These are phyloP conservation scores for Drosophila kambysellisi DNA, from an alignment of 2,888 invertebrate genomes.

Conservation along the genomic window DNA sequence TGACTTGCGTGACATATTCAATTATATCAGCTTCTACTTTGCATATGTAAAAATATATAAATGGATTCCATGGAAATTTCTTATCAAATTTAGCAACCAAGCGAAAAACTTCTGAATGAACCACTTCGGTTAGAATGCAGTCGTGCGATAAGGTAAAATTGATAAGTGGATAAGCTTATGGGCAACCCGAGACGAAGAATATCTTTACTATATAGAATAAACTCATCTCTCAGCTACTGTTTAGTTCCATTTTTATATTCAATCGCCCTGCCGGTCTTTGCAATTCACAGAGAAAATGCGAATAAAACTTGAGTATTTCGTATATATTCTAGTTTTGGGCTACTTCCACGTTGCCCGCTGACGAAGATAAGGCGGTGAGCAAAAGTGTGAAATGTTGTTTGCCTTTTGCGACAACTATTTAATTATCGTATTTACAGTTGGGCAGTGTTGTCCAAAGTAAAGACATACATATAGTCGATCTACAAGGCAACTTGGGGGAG, in stretches of 20 bases:
- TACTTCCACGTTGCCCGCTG: neutral
- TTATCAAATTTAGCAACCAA: slow-evolving; percentile 10
- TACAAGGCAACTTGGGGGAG: slow-evolving; percentile 36
- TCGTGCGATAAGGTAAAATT: slow-evolving; percentile 42
- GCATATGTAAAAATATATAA: neutral
- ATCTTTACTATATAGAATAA: slow-evolving; percentile 5
- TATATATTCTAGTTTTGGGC: slow-evolving; percentile 18
- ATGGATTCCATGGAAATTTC: neutral
- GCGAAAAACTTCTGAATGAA: slow-evolving; percentile 6
- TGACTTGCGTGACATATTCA: slow-evolving; percentile 11
- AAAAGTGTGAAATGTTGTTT: neutral
- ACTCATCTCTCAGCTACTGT: slow-evolving; percentile 26
- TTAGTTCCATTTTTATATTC: slow-evolving; percentile 36
- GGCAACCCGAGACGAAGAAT: slow-evolving; percentile 3
- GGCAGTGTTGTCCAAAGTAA: slow-evolving; percentile 28
- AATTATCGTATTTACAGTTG: slow-evolving; percentile 19
- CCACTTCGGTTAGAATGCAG: neutral
- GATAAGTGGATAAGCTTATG: slow-evolving; percentile 41
- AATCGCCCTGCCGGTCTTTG: slow-evolving; percentile 12
- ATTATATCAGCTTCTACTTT: neutral
- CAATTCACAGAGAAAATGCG: slow-evolving; percentile 13
- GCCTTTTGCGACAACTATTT: neutral
- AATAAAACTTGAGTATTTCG: slow-evolving; percentile 1
- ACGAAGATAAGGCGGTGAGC: slow-evolving; percentile 21
- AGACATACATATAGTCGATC: slow-evolving; percentile 38